These are phyloP conservation scores for Lepilemur ruficaudatus DNA, from an alignment of 2,797 vertebrate species.

Conservation along the genomic window DNA sequence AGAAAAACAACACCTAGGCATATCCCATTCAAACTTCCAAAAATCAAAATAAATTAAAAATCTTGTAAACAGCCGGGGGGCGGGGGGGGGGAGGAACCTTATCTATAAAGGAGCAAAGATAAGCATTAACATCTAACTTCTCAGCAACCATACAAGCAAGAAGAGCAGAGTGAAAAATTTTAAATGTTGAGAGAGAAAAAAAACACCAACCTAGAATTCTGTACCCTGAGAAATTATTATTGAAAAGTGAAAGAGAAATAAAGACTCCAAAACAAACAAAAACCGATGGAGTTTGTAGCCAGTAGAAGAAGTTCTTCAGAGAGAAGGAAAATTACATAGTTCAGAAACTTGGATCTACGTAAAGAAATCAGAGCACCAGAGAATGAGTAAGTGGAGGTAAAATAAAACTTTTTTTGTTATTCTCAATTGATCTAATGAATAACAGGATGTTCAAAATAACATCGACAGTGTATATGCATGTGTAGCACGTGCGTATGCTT, in stretches of 20 bases:
- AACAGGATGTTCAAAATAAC: not conserved
- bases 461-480: not conserved
- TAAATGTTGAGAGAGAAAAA: not conserved
- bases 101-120: not conserved
- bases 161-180: not conserved
- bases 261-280: not conserved
- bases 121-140: not conserved
- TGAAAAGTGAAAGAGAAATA: not conserved
- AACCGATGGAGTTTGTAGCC: not conserved
- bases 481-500: not conserved
- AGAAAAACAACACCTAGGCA: not conserved
- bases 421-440: not conserved
- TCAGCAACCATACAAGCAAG: not conserved
- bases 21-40: not conserved
- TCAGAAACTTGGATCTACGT: not conserved
- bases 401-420: not conserved
- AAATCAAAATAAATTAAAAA: not conserved
- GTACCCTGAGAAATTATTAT: not conserved
- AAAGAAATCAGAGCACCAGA: not conserved
- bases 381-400: not conserved
- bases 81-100: not conserved
- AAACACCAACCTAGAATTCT: not conserved
- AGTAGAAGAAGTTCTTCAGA: not conserved
- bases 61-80: not conserved
- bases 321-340: not conserved